A percentile compares a stretch with the other conserved stretches of the same genome.
Evolutionary conservation across 2,797 vertebrate species (phyloP).

Genomic region (Euphonia xanthogaster): DNA sequence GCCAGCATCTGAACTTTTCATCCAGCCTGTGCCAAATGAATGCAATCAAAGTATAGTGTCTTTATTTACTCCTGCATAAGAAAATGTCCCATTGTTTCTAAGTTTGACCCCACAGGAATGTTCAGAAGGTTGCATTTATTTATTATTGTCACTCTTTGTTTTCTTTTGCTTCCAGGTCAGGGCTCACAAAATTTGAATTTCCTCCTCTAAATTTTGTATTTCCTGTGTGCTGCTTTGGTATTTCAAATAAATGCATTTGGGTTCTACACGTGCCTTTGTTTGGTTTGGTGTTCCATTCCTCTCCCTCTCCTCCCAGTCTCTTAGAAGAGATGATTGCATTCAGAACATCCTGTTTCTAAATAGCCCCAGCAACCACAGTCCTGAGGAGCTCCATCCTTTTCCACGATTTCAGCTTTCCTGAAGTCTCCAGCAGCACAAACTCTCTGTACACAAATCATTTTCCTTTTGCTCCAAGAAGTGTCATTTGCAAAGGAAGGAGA

Average conservation of each 20-base stretch:
- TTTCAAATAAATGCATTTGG: not conserved
- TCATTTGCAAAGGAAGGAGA: not conserved
- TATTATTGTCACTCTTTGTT: not conserved
- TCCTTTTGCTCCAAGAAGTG: not conserved
- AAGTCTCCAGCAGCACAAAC: not conserved
- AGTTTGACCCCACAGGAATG: not conserved
- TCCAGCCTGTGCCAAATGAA: not conserved
- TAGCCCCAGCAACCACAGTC: not conserved
- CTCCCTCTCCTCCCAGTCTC: not conserved
- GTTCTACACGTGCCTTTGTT: not conserved
- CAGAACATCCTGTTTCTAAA: not conserved
- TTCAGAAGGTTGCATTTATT: not conserved
- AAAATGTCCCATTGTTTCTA: not conserved
- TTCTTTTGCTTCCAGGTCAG: not conserved
- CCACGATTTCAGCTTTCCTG: not conserved
- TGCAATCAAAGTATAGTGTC: not conserved
- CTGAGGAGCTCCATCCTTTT: not conserved
- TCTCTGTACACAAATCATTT: not conserved
- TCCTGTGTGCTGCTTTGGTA: not conserved
- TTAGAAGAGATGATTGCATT: not conserved
- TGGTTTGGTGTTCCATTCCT: not conserved
- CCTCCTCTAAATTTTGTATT: not conserved
- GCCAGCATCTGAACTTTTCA: slow-evolving; percentile 4
- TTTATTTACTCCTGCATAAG: not conserved
- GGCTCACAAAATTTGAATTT: not conserved